phyloP scores from a whole-genome alignment of 2,113 vertebrate genomes.

The Haplochromis burtoni region DNA sequence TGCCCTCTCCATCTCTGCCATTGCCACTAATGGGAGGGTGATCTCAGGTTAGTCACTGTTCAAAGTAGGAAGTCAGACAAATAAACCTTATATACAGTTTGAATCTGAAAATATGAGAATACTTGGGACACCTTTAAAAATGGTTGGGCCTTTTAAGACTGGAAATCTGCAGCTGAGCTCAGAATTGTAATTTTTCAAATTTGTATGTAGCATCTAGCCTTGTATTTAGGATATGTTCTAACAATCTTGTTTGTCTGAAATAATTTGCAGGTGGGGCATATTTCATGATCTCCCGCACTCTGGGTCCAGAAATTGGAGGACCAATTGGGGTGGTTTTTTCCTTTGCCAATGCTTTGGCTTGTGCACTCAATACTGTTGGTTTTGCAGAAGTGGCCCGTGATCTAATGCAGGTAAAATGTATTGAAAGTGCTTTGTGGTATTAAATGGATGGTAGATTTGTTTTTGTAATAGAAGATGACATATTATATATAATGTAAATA shows the following conservation, averaged over 20 bases:
- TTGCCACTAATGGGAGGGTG: slow-evolving; percentile 74
- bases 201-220: accelerated
- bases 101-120: neutral
- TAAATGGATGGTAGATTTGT: neutral
- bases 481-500: neutral
- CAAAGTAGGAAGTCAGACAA: neutral
- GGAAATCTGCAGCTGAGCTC: neutral
- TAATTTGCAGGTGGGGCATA: slow-evolving; percentile 55
- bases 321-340: slow-evolving; percentile 68
- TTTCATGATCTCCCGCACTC: slow-evolving; percentile 69
- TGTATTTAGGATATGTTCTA: neutral
- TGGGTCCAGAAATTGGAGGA: slow-evolving; percentile 63
- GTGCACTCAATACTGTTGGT: slow-evolving; percentile 64
- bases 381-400: slow-evolving; percentile 69
- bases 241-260: neutral
- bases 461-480: neutral
- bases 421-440: neutral
- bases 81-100: accelerated
- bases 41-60: slow-evolving; percentile 52
- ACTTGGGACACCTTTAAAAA: neutral
- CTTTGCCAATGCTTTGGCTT: slow-evolving; percentile 67
- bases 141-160: neutral
- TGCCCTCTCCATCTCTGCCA: slow-evolving; percentile 70
- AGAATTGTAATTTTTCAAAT: neutral
- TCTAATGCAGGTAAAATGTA: slow-evolving; percentile 47